phyloP scores from a whole-genome alignment of 2,888 invertebrate genomes.

The Argyra leucocephala region DNA sequence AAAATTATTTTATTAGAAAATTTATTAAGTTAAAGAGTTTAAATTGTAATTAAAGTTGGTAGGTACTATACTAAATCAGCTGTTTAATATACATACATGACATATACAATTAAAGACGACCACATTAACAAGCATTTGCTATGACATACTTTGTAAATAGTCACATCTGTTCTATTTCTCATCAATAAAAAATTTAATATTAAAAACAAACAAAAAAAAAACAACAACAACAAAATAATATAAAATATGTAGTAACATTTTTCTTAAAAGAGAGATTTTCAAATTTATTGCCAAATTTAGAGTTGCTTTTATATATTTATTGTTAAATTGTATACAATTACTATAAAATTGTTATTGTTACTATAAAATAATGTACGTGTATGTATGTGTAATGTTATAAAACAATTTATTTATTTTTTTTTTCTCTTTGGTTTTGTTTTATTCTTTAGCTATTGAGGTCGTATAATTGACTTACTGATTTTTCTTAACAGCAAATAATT shows the following conservation, averaged over 20 bases:
- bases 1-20: no score
- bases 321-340: no score
- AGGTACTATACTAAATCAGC: no score
- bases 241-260: no score
- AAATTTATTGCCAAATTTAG: background rate
- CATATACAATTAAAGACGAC: no score
- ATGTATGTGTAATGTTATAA: background rate
- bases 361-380: no score
- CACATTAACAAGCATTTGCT: no score
- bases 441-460: background rate
- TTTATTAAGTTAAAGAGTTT: no score
- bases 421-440: background rate
- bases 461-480: constrained; percentile 3
- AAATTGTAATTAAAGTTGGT: no score
- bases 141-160: background rate
- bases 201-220: no score
- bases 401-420: background rate
- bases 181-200: background rate
- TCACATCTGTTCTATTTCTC: background rate
- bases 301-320: background rate
- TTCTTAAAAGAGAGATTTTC: background rate
- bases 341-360: background rate
- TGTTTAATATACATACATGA: no score
- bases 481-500: background rate
- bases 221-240: background rate